These are phyloP conservation scores for Drosophila nr. perissopoda DNA, from an alignment of 2,888 invertebrate species.

Conservation along the genomic window DNA sequence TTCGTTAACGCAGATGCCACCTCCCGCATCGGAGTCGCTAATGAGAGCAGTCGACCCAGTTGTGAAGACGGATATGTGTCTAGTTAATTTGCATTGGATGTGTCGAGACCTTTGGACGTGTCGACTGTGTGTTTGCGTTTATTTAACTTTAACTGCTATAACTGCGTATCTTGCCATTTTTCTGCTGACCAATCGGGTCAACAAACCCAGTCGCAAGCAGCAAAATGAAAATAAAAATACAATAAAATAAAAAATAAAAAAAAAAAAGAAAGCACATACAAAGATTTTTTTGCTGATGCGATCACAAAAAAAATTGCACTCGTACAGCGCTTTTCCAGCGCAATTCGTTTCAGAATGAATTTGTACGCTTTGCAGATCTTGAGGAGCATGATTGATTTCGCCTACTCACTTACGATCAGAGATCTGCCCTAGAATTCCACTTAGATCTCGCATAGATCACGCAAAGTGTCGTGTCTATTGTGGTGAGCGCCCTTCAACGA, in stretches of 20 bases:
- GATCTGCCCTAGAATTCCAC: constrained; percentile 49
- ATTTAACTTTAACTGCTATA: constrained; percentile 41
- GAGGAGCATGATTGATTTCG: constrained; percentile 27
- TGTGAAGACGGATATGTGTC: constrained; percentile 72
- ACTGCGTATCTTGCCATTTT: constrained; percentile 61
- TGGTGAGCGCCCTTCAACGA: constrained; percentile 57
- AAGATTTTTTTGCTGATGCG: constrained; percentile 36
- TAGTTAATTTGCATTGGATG: constrained; percentile 74
- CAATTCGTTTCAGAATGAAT: constrained; percentile 40
- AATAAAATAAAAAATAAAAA: constrained; percentile 7
- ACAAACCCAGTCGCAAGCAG: constrained; percentile 43
- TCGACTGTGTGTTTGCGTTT: constrained; percentile 24
- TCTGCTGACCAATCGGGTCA: constrained; percentile 69
- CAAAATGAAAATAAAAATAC: constrained; percentile 6
- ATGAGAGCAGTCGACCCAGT: constrained; percentile 70
- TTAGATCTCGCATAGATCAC: constrained; percentile 41
- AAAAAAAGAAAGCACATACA: constrained; percentile 38
- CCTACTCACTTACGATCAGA: constrained; percentile 21
- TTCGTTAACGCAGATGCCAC: constrained; percentile 38
- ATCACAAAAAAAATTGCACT: constrained; percentile 22
- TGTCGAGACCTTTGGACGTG: constrained; percentile 69
- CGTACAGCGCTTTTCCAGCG: constrained; percentile 44
- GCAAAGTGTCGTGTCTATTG: constrained; percentile 50
- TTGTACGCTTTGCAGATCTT: constrained; percentile 34
- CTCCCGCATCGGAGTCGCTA: constrained; percentile 47